A percentile compares a stretch with the other conserved stretches of the same genome.
These are phyloP conservation scores for Hirudo medicinalis DNA, from an alignment of 1,140 invertebrate species.

Conservation along the genomic window DNA sequence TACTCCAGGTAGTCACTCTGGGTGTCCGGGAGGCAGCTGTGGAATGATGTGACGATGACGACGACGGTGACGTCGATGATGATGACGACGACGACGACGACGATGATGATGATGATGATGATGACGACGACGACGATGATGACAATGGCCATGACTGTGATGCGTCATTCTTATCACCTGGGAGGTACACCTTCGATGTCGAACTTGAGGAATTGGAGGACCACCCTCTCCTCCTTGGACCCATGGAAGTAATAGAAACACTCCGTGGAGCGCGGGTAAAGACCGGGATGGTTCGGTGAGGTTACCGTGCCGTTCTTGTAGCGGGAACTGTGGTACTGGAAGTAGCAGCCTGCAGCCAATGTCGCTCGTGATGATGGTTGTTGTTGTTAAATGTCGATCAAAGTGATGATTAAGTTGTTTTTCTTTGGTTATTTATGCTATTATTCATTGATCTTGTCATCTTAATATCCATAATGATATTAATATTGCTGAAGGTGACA, in stretches of 20 bases:
- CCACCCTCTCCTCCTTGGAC: slow-evolving; percentile 60
- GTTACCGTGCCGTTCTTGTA: slow-evolving; percentile 65
- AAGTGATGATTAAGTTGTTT: too few species aligned
- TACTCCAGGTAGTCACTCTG: slow-evolving; percentile 87
- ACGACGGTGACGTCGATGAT: slow-evolving; percentile 6
- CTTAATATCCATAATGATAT: too few species aligned
- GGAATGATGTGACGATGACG: slow-evolving; percentile 8
- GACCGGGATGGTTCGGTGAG: slow-evolving; percentile 81
- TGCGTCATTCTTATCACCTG: slow-evolving; percentile 21
- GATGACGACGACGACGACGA: slow-evolving; percentile 8
- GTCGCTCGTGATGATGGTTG: too few species aligned
- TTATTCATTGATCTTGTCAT: too few species aligned
- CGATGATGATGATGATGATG: not conserved
- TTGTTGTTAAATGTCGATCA: too few species aligned
- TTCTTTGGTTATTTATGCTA: too few species aligned
- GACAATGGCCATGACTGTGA: not conserved
- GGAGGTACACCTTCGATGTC: slow-evolving; percentile 32
- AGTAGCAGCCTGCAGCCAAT: slow-evolving; percentile 34
- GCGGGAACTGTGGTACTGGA: slow-evolving; percentile 53
- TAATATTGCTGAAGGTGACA: not conserved
- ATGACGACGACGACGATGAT: slow-evolving; percentile 2
- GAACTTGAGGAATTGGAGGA: slow-evolving; percentile 73
- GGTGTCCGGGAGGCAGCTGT: slow-evolving; percentile 67
- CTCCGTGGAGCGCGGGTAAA: slow-evolving; percentile 76
- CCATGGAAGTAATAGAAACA: slow-evolving; percentile 90